Conservation (phyloP, 2,888 invertebrate genomes). For the Lithophane ornitopus region DNA sequence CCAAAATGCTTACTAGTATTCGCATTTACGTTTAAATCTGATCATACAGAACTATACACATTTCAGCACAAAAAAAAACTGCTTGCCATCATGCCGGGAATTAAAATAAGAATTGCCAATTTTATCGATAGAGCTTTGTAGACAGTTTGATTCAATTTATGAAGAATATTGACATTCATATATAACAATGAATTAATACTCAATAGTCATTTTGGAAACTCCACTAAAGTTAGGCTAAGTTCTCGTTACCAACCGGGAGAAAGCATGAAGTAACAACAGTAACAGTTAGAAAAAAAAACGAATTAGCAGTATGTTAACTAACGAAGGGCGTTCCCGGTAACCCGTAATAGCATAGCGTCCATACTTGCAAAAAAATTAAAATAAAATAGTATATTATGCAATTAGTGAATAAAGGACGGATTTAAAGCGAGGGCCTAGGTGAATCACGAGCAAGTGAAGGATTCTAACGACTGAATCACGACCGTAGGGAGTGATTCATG, state of each 20-base stretch:
- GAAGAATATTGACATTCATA: conserved; percentile 29
- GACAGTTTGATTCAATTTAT: conserved; percentile 29
- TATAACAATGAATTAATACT: conserved; percentile 44
- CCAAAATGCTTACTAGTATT: conserved; percentile 43
- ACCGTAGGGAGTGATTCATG: too few species aligned
- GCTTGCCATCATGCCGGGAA: conserved; percentile 27
- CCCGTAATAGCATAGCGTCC: too few species aligned
- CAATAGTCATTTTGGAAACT: conserved; percentile 39
- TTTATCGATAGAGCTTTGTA: conserved; percentile 41
- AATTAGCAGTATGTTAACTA: background rate
- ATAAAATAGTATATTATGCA: too few species aligned
- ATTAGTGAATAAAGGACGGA: too few species aligned
- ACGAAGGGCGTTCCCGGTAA: too few species aligned
- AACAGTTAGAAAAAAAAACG: background rate
- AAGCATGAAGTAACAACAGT: background rate
- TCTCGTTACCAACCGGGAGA: conserved; percentile 31
- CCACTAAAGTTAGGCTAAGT: conserved; percentile 22
- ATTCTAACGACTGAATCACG: too few species aligned
- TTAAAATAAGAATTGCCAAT: conserved; percentile 27
- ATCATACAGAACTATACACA: conserved; percentile 28
- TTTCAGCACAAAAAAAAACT: conserved; percentile 28
- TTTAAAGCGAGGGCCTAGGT: too few species aligned
- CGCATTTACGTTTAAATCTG: conserved; percentile 53
- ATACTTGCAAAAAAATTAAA: too few species aligned
- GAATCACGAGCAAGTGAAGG: too few species aligned